A percentile compares a stretch with the other conserved stretches of the same genome.
phyloP scores from a whole-genome alignment of 2,113 vertebrate genomes.

The Cricetomys ansorgei region DNA sequence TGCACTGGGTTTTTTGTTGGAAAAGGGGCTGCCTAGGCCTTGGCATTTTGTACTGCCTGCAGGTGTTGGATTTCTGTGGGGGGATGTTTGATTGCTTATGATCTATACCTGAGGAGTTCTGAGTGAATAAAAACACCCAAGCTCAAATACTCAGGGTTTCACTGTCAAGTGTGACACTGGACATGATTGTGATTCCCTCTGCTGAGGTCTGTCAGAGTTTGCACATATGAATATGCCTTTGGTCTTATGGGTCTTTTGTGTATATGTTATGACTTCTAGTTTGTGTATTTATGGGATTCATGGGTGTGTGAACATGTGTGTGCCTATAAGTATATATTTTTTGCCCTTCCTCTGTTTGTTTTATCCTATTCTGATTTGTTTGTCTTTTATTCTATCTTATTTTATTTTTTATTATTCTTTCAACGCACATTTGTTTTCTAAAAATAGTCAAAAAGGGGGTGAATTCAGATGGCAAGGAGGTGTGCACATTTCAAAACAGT shows the following conservation, averaged over 20 bases:
- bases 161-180: too few relatives aligned
- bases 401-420: not conserved
- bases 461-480: not conserved
- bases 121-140: too few relatives aligned
- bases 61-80: too few relatives aligned
- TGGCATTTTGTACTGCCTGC: too few relatives aligned
- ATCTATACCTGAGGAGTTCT: too few relatives aligned
- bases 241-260: not conserved
- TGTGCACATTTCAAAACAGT: not conserved
- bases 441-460: not conserved
- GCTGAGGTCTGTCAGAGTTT: too few relatives aligned
- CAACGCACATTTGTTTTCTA: not conserved
- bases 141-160: too few relatives aligned
- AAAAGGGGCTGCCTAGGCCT: too few relatives aligned
- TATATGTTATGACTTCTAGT: not conserved
- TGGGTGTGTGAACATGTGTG: not conserved
- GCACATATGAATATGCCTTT: too few relatives aligned
- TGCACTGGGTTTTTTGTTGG: too few relatives aligned
- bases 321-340: not conserved
- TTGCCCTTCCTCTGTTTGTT: not conserved
- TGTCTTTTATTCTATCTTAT: not conserved
- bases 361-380: not conserved
- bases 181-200: too few relatives aligned
- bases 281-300: not conserved
- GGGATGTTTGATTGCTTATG: too few relatives aligned